phyloP scores from a whole-genome alignment of 2,113 vertebrate species.

The Labrus mixtus region DNA sequence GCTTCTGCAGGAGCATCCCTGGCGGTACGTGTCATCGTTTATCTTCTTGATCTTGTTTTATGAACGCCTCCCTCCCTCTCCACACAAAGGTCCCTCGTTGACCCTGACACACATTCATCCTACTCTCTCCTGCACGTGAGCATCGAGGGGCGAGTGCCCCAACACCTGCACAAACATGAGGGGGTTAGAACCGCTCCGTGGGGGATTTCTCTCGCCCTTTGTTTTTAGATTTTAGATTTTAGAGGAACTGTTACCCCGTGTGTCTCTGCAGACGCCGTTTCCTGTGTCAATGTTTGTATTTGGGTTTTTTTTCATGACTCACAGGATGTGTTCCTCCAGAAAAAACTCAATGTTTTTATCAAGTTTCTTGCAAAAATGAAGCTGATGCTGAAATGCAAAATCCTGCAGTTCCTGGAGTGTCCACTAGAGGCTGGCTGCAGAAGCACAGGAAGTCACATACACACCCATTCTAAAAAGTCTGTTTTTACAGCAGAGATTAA shows the following conservation, averaged over 20 bases:
- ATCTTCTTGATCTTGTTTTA: slow-evolving; percentile 11
- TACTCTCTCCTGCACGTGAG: background rate
- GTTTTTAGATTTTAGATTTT: background rate
- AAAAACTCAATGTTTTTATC: too few species aligned
- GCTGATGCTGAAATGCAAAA: too few species aligned
- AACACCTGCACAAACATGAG: slow-evolving; percentile 47
- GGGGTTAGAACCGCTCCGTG: background rate
- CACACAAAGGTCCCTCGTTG: background rate
- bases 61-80: background rate
- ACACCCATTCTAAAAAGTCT: too few species aligned
- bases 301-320: too few species aligned
- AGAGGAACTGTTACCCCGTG: background rate
- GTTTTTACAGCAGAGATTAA: too few species aligned
- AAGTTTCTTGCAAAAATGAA: too few species aligned
- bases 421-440: too few species aligned
- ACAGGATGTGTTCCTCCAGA: too few species aligned
- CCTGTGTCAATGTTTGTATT: too few species aligned
- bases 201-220: background rate
- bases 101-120: slow-evolving; percentile 13
- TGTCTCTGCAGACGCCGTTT: background rate
- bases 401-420: too few species aligned
- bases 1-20: background rate
- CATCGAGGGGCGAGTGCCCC: background rate
- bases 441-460: too few species aligned
- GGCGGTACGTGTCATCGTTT: background rate